These are phyloP conservation scores for Trimorus sp. DNA, from an alignment of 2,888 invertebrate species.

Conservation along the genomic window DNA sequence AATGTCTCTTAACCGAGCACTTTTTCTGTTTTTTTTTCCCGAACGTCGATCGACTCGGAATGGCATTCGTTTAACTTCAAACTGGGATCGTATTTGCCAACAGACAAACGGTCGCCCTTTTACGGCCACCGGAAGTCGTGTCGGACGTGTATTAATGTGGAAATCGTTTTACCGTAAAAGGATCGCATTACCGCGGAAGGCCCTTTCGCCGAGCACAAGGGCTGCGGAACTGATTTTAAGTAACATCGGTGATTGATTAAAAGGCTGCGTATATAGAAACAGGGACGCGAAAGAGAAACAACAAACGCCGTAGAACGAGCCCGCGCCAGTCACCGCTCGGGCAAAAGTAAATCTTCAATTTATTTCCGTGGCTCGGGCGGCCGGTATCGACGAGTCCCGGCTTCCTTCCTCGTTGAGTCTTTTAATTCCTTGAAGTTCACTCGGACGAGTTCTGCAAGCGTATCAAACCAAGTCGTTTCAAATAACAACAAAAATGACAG, in stretches of 20 bases:
- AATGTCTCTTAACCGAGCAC: too few relatives aligned
- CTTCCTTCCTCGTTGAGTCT: constrained; percentile 76
- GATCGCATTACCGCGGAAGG: too few relatives aligned
- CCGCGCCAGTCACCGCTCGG: constrained; percentile 42
- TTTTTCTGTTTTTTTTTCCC: too few relatives aligned
- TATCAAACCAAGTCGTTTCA: constrained; percentile 37
- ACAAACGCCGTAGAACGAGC: constrained; percentile 39
- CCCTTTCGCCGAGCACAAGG: too few relatives aligned
- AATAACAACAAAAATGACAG: constrained; percentile 26
- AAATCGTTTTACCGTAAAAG: too few relatives aligned
- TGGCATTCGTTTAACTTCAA: too few relatives aligned
- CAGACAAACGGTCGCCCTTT: too few relatives aligned
- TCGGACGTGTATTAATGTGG: too few relatives aligned
- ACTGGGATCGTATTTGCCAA: too few relatives aligned
- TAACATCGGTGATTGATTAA: constrained; percentile 45
- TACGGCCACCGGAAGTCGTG: too few relatives aligned
- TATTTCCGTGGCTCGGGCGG: constrained; percentile 74
- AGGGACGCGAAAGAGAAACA: constrained; percentile 30
- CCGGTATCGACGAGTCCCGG: constrained; percentile 67
- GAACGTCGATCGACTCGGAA: too few relatives aligned
- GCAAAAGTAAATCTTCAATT: constrained; percentile 68
- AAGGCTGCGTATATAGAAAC: constrained; percentile 32
- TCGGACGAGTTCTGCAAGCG: constrained; percentile 69
- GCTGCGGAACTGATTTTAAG: constrained; percentile 22
- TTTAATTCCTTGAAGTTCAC: constrained; percentile 74